phyloP scores from a whole-genome alignment of 37 sponge, comb jelly and placozoan genomes.

The Ephydatia muelleri region DNA sequence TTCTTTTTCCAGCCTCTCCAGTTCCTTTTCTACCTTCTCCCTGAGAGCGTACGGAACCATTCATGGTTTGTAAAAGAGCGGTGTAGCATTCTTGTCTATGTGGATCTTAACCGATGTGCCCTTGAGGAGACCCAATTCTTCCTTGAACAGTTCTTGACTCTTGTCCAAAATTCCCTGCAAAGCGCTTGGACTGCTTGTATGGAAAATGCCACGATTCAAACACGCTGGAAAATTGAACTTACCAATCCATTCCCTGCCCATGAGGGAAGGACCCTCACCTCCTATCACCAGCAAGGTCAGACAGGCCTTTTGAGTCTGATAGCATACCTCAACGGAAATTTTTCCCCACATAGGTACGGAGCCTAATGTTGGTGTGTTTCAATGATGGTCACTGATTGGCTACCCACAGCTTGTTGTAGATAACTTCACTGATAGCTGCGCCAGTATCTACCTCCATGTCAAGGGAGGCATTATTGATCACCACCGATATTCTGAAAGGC shows the following conservation, averaged over 20 bases:
- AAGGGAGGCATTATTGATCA: neutral
- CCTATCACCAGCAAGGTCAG: neutral
- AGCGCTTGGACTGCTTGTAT: neutral
- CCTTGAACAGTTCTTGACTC: neutral
- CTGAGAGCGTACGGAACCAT: too few species aligned
- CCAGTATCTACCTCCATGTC: neutral
- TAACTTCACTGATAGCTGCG: slow-evolving; percentile 5
- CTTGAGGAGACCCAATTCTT: neutral
- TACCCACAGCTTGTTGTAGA: neutral
- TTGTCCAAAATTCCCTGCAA: neutral
- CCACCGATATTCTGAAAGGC: neutral
- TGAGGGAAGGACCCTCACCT: neutral
- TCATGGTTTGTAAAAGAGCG: neutral
- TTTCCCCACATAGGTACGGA: neutral
- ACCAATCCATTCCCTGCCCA: slow-evolving; percentile 10
- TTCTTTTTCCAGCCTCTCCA: too few species aligned
- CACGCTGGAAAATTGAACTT: too few species aligned
- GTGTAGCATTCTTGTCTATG: neutral
- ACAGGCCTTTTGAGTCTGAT: neutral
- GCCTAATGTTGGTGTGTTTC: neutral
- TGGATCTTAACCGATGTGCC: neutral
- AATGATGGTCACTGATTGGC: neutral
- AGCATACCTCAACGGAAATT: neutral
- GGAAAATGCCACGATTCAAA: too few species aligned
- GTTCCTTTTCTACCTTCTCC: too few species aligned